These are phyloP conservation scores for Leucophenga varia DNA, from an alignment of 1,140 invertebrate species.

Conservation along the genomic window DNA sequence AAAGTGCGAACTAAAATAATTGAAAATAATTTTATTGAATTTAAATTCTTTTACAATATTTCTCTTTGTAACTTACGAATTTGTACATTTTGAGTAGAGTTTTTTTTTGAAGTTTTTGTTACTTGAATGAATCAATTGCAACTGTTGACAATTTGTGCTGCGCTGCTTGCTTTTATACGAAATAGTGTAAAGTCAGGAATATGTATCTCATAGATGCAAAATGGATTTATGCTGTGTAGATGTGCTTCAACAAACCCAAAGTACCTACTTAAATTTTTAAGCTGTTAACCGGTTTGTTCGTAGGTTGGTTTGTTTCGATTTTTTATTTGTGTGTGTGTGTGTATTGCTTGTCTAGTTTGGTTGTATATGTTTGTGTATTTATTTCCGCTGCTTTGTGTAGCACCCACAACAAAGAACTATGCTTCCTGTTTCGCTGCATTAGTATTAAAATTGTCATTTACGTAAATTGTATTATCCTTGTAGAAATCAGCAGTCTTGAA, in stretches of 20 bases:
- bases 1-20: constrained; percentile 34
- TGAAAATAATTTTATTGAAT: neutral
- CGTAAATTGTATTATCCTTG: too few relatives aligned
- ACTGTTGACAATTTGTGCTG: constrained; percentile 32
- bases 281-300: constrained; percentile 35
- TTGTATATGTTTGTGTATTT: neutral
- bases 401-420: too few relatives aligned
- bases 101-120: constrained; percentile 15
- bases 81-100: constrained; percentile 38
- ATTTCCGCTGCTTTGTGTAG: constrained; percentile 16
- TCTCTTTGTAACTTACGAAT: constrained; percentile 34
- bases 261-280: constrained; percentile 35
- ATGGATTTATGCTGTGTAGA: constrained; percentile 17
- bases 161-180: constrained; percentile 20
- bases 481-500: too few relatives aligned
- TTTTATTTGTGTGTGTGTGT: too few relatives aligned
- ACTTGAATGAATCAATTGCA: constrained; percentile 36
- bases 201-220: constrained; percentile 7
- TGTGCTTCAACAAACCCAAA: constrained; percentile 12
- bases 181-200: too few relatives aligned
- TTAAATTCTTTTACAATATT: neutral
- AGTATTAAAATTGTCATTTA: too few relatives aligned
- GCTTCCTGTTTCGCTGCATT: too few relatives aligned
- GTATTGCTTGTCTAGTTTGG: constrained; percentile 1
- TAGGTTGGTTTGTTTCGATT: constrained; percentile 23